Evolutionary conservation across 2,888 invertebrate species (phyloP), one percentile per base, ranked within the genome.

Genomic region (Sinhomidia bicolor): DNA sequence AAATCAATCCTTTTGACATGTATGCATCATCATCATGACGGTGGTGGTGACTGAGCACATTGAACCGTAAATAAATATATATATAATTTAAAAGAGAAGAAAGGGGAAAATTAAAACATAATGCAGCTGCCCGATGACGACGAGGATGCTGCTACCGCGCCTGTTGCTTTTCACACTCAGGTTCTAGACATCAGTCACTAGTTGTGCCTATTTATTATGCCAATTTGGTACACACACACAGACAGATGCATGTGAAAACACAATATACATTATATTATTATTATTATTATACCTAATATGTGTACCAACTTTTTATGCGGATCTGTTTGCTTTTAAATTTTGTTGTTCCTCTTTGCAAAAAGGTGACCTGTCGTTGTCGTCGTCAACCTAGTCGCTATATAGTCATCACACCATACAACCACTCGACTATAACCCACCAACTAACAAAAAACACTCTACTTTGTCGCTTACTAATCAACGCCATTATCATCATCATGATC

Each of bases 11-110:
- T 57, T 32, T 7, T 74, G 78, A 62, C 57, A 54, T 68, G 68
- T 26, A 65, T 44, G 71, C 20, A 36, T 68, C 20, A 32, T 41
- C 14, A 26, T 29, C 10, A 47, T 36, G n/a, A 57, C 12, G 44
- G 26, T 44, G 62, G 47, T 65, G 74, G n/a, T 79, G 85, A 80
- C 54, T 32, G 74, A 88, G 88, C 82, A 82, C 88, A 82, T 82
- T 88, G 88, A 88, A 88, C 88, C 82, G 60, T 57, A 76, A 29
- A 26, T 68, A 4, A 36, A 17, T 29, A 41, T 79, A n/a, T n/a
- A n/a, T n/a, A n/a, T n/a, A n/a, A n/a, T 79, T 36, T 79, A 32
- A 79, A 65, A 44, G 17, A 47, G 44, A 14, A 32, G 23, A 9
- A 23, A 0, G 29, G 26, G 54, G 47, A 65, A 65, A 65, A 65